Evolutionary conservation across 2,888 invertebrate genomes (phyloP).

Genomic region (Acanthopleura granulata): DNA sequence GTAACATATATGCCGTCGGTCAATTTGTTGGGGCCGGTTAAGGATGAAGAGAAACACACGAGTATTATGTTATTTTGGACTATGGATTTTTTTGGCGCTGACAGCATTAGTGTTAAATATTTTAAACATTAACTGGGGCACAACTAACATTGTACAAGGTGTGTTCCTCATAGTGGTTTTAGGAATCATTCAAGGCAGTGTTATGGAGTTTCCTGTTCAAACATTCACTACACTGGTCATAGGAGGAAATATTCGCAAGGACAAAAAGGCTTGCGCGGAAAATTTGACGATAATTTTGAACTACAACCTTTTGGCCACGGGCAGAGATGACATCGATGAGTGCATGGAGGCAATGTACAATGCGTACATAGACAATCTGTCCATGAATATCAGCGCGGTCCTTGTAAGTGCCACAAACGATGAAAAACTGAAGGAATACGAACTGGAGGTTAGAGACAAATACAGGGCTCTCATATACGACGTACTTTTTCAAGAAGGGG

Average conservation of each 20-base stretch:
- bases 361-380: conserved; percentile 56
- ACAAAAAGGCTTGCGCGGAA: conserved; percentile 4
- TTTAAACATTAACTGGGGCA: conserved; percentile 54
- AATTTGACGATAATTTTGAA: conserved; percentile 38
- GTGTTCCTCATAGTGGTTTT: conserved; percentile 49
- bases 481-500: conserved; percentile 51
- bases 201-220: conserved; percentile 37
- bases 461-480: conserved; percentile 52
- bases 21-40: neutral
- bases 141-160: conserved; percentile 47
- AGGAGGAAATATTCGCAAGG: conserved; percentile 20
- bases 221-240: conserved; percentile 32
- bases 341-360: conserved; percentile 58
- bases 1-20: too few species aligned
- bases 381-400: conserved; percentile 51
- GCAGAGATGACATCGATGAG: conserved; percentile 56
- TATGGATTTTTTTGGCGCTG: conserved; percentile 49
- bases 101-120: conserved; percentile 47
- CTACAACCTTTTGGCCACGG: conserved; percentile 36
- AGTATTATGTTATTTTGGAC: conserved; percentile 49
- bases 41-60: conserved; percentile 44
- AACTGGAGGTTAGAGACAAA: conserved; percentile 36
- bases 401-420: conserved; percentile 55
- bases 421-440: conserved; percentile 41
- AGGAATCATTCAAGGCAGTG: conserved; percentile 53